phyloP scores from a whole-genome alignment of 1,140 invertebrate species.

The Drosophila teissieri region DNA sequence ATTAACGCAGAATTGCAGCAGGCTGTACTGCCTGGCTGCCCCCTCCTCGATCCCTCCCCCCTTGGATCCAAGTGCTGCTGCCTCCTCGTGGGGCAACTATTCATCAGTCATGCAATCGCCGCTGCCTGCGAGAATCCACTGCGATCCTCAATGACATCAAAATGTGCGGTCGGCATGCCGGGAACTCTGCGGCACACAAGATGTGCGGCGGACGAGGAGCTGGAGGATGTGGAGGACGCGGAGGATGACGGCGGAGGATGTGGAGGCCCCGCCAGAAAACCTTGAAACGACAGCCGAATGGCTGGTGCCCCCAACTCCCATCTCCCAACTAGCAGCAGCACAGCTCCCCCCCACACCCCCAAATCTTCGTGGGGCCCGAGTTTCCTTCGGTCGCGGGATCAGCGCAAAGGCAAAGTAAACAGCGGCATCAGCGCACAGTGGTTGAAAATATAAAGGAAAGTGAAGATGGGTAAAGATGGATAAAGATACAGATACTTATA shows the following conservation, averaged over 20 bases:
- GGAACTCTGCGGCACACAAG: conserved; percentile 43
- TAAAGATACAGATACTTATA: no score
- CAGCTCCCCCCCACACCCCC: conserved; percentile 13
- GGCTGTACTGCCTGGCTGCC: conserved; percentile 11
- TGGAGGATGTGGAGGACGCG: no score
- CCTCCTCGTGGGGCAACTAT: conserved; percentile 34
- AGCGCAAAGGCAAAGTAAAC: conserved; percentile 79
- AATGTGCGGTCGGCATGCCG: conserved; percentile 76
- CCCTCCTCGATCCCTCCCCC: background rate
- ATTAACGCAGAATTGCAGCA: conserved; percentile 48
- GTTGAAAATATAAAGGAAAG: background rate
- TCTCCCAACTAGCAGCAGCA: background rate
- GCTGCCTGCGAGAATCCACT: conserved; percentile 19
- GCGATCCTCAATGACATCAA: conserved; percentile 80
- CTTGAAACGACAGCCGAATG: conserved; percentile 57
- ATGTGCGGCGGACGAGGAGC: background rate
- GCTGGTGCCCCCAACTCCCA: conserved; percentile 26
- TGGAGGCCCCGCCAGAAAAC: conserved; percentile 56
- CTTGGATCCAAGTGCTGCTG: background rate
- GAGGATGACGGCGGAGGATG: conserved; percentile 15
- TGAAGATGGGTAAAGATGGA: no score
- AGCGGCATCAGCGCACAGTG: conserved; percentile 42
- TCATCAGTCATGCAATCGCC: conserved; percentile 65
- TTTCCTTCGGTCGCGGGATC: conserved; percentile 60
- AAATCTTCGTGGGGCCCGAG: background rate